These are phyloP conservation scores for Sebastes trivittatus DNA, from an alignment of 2,797 vertebrate genomes.

Conservation along the genomic window DNA sequence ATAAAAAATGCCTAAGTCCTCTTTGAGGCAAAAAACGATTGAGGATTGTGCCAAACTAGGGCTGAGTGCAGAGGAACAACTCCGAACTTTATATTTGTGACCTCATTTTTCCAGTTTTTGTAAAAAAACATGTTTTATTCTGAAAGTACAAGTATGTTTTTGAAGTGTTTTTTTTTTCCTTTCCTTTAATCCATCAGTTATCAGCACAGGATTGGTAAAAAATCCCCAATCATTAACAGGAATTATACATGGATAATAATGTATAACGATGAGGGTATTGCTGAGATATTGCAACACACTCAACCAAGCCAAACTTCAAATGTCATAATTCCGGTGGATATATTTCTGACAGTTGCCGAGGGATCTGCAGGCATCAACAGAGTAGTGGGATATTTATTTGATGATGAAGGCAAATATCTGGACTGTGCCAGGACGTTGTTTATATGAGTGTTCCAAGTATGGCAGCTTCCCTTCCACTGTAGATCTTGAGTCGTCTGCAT, in stretches of 20 bases:
- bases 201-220: not conserved
- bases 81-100: not conserved
- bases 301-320: conserved; percentile 5
- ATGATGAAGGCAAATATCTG: conserved; percentile 53
- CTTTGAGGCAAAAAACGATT: conserved; percentile 25
- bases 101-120: not conserved
- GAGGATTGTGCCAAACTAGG: conserved; percentile 7
- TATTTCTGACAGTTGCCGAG: conserved; percentile 42
- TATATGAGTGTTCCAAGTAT: conserved; percentile 37
- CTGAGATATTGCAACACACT: not conserved
- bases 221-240: not conserved
- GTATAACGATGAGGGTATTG: not conserved
- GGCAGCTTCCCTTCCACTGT: conserved; percentile 50
- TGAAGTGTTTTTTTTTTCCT: not conserved
- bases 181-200: not conserved
- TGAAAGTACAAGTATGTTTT: not conserved
- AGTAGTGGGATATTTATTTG: conserved; percentile 55
- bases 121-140: not conserved
- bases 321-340: conserved; percentile 19
- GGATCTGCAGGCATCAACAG: conserved; percentile 42
- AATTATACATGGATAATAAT: not conserved
- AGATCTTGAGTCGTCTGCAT: conserved; percentile 47
- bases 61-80: not conserved
- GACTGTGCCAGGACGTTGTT: conserved; percentile 61
- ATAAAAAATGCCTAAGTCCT: conserved; percentile 36